These are phyloP conservation scores for Allobates femoralis DNA, from an alignment of 2,797 vertebrate genomes.

Conservation along the genomic window DNA sequence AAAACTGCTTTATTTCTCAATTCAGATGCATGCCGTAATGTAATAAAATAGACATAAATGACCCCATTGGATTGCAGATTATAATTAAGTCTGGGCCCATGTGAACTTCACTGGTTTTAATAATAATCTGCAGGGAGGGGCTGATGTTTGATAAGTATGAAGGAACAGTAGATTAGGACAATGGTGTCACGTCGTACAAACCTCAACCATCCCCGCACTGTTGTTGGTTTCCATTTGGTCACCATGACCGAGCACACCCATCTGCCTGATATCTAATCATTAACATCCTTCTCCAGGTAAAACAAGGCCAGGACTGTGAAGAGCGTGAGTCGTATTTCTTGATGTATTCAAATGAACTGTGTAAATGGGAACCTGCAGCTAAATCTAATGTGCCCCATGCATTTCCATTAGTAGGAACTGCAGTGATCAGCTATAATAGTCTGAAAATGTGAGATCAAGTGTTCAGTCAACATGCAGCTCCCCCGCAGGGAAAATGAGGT, in stretches of 20 bases:
- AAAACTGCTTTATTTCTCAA: neutral
- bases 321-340: neutral
- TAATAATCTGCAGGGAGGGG: neutral
- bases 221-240: slow-evolving; percentile 16
- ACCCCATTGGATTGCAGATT: neutral
- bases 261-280: slow-evolving; percentile 47
- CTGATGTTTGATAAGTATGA: slow-evolving; percentile 45
- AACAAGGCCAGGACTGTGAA: neutral
- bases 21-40: too few relatives aligned
- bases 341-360: neutral
- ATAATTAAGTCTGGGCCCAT: neutral
- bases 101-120: neutral
- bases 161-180: slow-evolving; percentile 37
- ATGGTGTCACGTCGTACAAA: slow-evolving; percentile 46
- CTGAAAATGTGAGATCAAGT: too few relatives aligned
- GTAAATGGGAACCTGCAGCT: neutral
- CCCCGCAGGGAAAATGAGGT: too few relatives aligned
- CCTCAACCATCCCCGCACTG: slow-evolving; percentile 18
- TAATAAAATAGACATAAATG: neutral
- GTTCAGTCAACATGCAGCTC: too few relatives aligned
- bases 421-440: neutral
- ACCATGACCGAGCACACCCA: slow-evolving; percentile 29
- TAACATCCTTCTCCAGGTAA: slow-evolving; percentile 9
- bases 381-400: neutral
- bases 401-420: neutral